phyloP scores from a whole-genome alignment of 2,888 invertebrate genomes.

The Ceriagrion tenellum region DNA sequence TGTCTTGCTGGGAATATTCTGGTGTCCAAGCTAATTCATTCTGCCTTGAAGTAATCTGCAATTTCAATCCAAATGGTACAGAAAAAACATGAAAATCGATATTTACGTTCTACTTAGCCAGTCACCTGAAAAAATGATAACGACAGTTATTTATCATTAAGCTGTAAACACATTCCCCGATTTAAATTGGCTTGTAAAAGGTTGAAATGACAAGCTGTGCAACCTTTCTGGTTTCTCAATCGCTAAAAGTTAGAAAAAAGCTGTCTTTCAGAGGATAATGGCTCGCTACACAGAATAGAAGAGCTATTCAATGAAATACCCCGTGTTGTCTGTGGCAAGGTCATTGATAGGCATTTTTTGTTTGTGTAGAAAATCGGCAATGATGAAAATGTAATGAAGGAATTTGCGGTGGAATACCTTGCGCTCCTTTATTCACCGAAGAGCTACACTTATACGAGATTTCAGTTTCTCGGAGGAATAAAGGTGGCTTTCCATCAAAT shows the following conservation, averaged over 20 bases:
- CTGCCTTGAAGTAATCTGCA: no score
- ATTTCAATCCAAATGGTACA: no score
- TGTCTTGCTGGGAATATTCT: no score
- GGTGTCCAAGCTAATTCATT: no score
- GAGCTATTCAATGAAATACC: not conserved
- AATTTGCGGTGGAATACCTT: not conserved
- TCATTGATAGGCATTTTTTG: not conserved
- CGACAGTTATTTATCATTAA: not conserved
- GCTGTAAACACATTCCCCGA: not conserved
- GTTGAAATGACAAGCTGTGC: not conserved
- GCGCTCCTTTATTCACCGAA: not conserved
- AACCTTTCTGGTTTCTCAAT: not conserved
- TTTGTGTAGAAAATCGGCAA: no score
- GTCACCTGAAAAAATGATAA: no score
- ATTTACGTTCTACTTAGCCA: no score
- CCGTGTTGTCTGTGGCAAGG: not conserved
- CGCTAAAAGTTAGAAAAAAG: not conserved
- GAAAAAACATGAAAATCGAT: no score
- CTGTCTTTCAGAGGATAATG: not conserved
- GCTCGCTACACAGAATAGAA: not conserved
- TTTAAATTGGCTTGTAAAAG: not conserved
- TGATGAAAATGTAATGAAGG: not conserved
- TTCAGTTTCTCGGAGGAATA: not conserved
- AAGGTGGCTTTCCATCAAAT: no score
- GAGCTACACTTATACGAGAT: not conserved